Evolutionary conservation across 2,797 vertebrate species (phyloP), one percentile per base, ranked within the genome.

Genomic region (Gobio occitaniae): DNA sequence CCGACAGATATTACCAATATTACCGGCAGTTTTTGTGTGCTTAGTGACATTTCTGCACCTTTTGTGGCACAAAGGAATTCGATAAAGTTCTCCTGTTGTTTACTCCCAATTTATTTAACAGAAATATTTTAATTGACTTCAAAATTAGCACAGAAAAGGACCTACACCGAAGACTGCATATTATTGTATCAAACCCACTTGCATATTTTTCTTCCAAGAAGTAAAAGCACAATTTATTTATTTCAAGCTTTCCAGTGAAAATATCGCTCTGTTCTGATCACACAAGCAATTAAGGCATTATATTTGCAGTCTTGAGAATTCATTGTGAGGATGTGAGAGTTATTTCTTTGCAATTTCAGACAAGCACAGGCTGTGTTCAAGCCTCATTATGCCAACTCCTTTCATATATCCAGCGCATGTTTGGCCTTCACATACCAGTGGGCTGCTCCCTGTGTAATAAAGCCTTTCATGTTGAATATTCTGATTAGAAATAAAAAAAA

Each of bases 351-450:
- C 77, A 86, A 72, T 87, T 81, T 61, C 76, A 41, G 71, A 61
- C 52, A 61, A 48, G 71, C 79, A 70, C 47, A 48, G 38, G 41
- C 80, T 17, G 59, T 50, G 68, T 50, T 21, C 21, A n/a, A 65
- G 82, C 76, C 81, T 76, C 61, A 80, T 85, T 85, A 87, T 50
- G 10, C n/a, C 36, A 65, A 84, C 65, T 61, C 36, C 80, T 87
- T 89, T 84, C 54, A 82, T 78, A 70, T 36, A 72, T 66, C 47
- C 59, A 56, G 32, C 61, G 29, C 71, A 82, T 80, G 76, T 80
- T 87, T 81, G 77, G 80, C 86, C 86, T 88, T 88, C 81, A 78
- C 80, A 81, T 74, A 72, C 65, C 70, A 84, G 72, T 38, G 50
- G 66, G 38, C 52, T 63, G 52, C 38, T 76, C 21, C 19, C 69